These are phyloP conservation scores for Hycleus phaleratus DNA, from an alignment of 1,140 invertebrate genomes.

Conservation along the genomic window DNA sequence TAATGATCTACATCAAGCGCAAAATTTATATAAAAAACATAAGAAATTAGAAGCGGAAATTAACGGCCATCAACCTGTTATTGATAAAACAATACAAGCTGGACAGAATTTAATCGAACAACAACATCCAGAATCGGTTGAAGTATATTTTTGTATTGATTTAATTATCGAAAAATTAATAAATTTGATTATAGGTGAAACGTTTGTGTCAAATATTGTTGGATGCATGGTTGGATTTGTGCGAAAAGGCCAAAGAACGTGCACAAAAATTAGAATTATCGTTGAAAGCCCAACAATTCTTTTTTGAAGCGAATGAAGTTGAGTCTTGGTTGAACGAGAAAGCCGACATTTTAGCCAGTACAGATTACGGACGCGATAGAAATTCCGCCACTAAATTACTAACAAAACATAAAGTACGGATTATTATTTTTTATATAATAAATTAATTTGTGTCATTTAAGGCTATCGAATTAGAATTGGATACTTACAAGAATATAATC, in stretches of 20 bases:
- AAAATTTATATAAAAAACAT: slow-evolving; percentile 89
- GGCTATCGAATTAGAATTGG: slow-evolving; percentile 85
- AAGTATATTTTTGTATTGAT: slow-evolving; percentile 38
- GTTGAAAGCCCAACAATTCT: slow-evolving; percentile 81
- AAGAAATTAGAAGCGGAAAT: slow-evolving; percentile 85
- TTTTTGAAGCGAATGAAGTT: slow-evolving; percentile 84
- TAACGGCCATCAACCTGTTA: slow-evolving; percentile 69
- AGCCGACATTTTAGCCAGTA: slow-evolving; percentile 69
- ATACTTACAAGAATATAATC: slow-evolving; percentile 88
- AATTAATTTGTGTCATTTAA: slow-evolving; percentile 35
- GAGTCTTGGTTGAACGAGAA: slow-evolving; percentile 90
- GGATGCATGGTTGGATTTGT: slow-evolving; percentile 61
- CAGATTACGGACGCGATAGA: slow-evolving; percentile 79
- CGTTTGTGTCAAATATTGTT: slow-evolving; percentile 57
- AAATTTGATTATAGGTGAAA: slow-evolving; percentile 36
- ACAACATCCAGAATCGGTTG: slow-evolving; percentile 66
- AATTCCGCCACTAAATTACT: slow-evolving; percentile 84
- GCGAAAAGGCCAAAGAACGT: slow-evolving; percentile 60
- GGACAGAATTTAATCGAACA: slow-evolving; percentile 63
- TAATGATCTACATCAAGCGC: slow-evolving; percentile 83
- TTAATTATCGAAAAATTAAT: too few species aligned
- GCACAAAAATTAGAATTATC: slow-evolving; percentile 75
- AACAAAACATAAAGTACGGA: slow-evolving; percentile 78
- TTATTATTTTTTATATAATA: slow-evolving; percentile 3
- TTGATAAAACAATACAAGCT: slow-evolving; percentile 69